phyloP scores from a whole-genome alignment of 2,797 vertebrate genomes.

The Tachyglossus aculeatus region DNA sequence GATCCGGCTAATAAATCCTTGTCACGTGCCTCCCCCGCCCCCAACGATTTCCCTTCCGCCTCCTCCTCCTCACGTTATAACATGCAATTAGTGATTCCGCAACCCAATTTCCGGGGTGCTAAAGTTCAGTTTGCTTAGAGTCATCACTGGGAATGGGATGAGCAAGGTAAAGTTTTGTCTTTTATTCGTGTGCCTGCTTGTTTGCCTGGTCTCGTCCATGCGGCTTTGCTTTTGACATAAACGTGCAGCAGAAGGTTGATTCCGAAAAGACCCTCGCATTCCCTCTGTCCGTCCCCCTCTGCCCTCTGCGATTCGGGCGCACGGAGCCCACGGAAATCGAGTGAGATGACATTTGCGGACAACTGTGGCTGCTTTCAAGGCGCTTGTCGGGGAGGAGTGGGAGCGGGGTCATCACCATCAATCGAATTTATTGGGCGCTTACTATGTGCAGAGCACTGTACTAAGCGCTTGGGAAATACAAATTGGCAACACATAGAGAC shows the following conservation, averaged over 20 bases:
- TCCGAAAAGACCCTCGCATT: too few relatives aligned
- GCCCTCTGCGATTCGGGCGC: too few relatives aligned
- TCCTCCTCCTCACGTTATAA: background rate
- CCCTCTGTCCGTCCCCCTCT: too few relatives aligned
- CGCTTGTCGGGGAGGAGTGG: too few relatives aligned
- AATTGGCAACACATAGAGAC: too few relatives aligned
- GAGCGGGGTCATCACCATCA: too few relatives aligned
- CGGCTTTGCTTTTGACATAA: conserved; percentile 15
- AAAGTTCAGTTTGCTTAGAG: conserved; percentile 41
- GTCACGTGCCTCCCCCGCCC: background rate
- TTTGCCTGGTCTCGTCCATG: background rate
- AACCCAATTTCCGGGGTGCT: conserved; percentile 26
- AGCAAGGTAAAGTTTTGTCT: conserved; percentile 71
- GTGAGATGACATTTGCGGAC: too few relatives aligned
- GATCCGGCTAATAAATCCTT: background rate
- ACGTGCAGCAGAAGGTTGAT: background rate
- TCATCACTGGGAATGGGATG: conserved; percentile 79
- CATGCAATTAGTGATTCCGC: conserved; percentile 4
- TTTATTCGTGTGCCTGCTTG: conserved; percentile 28
- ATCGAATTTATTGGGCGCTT: too few relatives aligned
- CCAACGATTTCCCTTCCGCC: background rate
- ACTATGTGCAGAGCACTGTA: too few relatives aligned
- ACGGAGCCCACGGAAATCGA: too few relatives aligned
- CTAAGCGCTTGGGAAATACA: too few relatives aligned
- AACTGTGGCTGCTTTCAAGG: too few relatives aligned